phyloP scores from a whole-genome alignment of 1,140 invertebrate species.

The Papilio helenus region DNA sequence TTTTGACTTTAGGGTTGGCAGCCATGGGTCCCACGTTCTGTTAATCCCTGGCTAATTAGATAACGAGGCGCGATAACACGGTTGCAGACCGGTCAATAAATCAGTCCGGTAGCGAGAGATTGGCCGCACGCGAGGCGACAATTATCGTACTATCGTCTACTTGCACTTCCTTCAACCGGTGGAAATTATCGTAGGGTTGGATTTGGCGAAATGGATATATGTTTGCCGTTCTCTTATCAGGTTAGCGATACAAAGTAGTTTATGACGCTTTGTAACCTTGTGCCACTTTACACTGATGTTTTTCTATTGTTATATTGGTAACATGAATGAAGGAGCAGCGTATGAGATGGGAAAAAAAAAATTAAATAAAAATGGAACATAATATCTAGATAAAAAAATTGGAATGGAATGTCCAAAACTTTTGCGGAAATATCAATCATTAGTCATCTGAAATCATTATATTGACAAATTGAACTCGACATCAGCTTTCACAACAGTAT shows the following conservation, averaged over 20 bases:
- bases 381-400: no score
- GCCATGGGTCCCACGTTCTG: constrained; percentile 4
- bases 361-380: background rate
- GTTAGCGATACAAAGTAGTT: constrained; percentile 6
- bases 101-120: constrained; percentile 30
- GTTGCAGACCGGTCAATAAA: constrained; percentile 30
- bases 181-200: constrained; percentile 5
- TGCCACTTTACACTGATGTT: background rate
- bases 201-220: constrained; percentile 3
- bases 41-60: constrained; percentile 25
- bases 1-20: background rate
- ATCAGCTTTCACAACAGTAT: background rate
- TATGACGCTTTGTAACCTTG: background rate
- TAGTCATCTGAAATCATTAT: no score
- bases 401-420: no score
- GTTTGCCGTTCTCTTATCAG: constrained; percentile 1
- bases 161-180: constrained; percentile 8
- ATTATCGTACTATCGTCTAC: constrained; percentile 21
- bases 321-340: background rate
- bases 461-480: background rate
- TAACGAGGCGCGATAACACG: constrained; percentile 29
- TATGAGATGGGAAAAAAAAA: background rate
- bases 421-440: no score
- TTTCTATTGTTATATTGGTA: no score
- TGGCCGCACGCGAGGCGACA: constrained; percentile 32